Evolutionary conservation across 2,888 invertebrate species (phyloP).

Genomic region (Hypsopygia costalis): DNA sequence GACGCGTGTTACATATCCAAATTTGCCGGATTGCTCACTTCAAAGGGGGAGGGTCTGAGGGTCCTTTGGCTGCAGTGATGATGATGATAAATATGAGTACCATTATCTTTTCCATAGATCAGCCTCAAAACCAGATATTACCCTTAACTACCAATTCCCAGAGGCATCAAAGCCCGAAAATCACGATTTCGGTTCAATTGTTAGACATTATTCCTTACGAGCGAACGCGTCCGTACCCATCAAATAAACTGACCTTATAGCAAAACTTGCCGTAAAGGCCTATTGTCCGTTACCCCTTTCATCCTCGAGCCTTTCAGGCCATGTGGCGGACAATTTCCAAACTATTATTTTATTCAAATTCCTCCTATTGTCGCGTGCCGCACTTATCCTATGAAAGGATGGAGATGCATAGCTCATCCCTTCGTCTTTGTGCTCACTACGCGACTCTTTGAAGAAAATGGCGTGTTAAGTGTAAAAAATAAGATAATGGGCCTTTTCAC

Average conservation of each 20-base stretch:
- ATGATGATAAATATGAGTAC: too few relatives aligned
- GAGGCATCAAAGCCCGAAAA: too few relatives aligned
- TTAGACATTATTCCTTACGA: not conserved
- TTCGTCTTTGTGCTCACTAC: not conserved
- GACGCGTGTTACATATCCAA: too few relatives aligned
- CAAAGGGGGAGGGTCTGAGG: too few relatives aligned
- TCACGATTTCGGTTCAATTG: not conserved
- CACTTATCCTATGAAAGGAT: slow-evolving; percentile 34
- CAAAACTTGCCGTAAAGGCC: slow-evolving; percentile 35
- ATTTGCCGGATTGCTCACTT: too few relatives aligned
- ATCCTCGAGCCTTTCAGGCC: slow-evolving; percentile 27
- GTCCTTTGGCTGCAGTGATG: too few relatives aligned
- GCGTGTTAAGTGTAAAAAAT: not conserved
- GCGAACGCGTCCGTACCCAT: slow-evolving; percentile 24
- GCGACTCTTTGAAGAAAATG: not conserved
- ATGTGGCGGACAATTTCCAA: slow-evolving; percentile 45
- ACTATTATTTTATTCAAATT: slow-evolving; percentile 73
- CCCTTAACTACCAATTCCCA: too few relatives aligned
- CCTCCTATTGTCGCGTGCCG: slow-evolving; percentile 41
- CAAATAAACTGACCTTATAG: slow-evolving; percentile 43
- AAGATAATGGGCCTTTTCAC: too few relatives aligned
- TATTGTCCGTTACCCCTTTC: slow-evolving; percentile 38
- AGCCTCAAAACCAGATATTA: too few relatives aligned
- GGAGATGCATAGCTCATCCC: slow-evolving; percentile 10
- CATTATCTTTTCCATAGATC: too few relatives aligned